Conservation (phyloP, 30 jellyfish, hydroid and myxozoan species). For the Cassiopea xamachana region DNA sequence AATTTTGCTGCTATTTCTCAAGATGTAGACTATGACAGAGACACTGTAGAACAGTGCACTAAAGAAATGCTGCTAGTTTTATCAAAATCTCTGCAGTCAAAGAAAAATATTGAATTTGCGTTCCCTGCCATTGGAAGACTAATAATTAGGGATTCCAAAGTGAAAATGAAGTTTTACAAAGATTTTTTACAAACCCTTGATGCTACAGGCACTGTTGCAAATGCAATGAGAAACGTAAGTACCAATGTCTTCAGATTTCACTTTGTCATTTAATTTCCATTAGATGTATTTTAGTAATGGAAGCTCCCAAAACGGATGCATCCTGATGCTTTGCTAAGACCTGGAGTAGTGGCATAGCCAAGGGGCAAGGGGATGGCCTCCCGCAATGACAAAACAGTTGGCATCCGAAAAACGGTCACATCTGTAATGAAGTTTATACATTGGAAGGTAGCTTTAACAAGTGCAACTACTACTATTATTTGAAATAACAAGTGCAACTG, state of each 20-base stretch:
- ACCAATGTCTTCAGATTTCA: not conserved
- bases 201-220: slow-evolving; percentile 76
- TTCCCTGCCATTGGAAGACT: slow-evolving; percentile 88
- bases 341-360: too few relatives aligned
- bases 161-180: slow-evolving; percentile 89
- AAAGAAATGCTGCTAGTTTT: slow-evolving; percentile 91
- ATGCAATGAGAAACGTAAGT: slow-evolving; percentile 84
- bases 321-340: too few relatives aligned
- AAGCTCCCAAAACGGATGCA: too few relatives aligned
- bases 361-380: too few relatives aligned
- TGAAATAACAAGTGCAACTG: too few relatives aligned
- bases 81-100: slow-evolving; percentile 80
- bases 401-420: too few relatives aligned
- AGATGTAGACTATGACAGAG: slow-evolving; percentile 78
- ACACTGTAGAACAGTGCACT: slow-evolving; percentile 91
- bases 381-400: too few relatives aligned
- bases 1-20: slow-evolving; percentile 84
- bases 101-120: slow-evolving; percentile 63
- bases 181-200: slow-evolving; percentile 88
- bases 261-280: not conserved
- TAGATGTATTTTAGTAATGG: too few relatives aligned
- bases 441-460: too few relatives aligned
- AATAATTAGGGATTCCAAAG: slow-evolving; percentile 71
- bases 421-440: too few relatives aligned
- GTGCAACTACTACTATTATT: too few relatives aligned